Conservation (phyloP, 2,113 vertebrate species). For the Irena cyanogastra region DNA sequence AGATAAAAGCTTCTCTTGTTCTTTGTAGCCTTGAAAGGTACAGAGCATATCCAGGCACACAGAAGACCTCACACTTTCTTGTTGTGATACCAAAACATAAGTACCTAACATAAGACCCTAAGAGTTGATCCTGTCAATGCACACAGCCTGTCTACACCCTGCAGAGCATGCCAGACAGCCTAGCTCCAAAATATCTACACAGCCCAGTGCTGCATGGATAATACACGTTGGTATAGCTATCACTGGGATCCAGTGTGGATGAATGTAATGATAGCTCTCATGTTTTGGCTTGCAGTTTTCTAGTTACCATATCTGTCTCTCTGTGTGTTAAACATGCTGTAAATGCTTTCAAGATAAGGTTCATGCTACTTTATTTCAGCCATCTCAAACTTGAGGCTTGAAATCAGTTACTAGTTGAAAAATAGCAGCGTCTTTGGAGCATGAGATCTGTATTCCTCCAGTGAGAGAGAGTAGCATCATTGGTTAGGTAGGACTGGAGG, state of each 20-base stretch:
- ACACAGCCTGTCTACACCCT: background rate
- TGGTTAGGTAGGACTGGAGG: background rate
- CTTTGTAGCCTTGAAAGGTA: background rate
- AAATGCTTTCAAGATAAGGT: background rate
- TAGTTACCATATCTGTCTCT: background rate
- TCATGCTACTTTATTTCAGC: background rate
- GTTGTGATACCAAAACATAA: background rate
- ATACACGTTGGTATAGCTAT: accelerated
- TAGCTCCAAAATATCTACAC: background rate
- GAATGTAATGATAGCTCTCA: background rate
- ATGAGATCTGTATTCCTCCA: background rate
- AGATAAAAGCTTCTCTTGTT: background rate
- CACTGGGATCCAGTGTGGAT: background rate
- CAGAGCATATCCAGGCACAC: background rate
- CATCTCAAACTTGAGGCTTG: background rate
- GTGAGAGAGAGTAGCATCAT: background rate
- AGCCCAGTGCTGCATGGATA: background rate
- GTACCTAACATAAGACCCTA: background rate
- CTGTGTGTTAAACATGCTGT: background rate
- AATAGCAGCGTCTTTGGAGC: background rate
- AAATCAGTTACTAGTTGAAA: background rate
- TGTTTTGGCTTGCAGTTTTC: background rate
- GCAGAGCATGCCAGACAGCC: background rate
- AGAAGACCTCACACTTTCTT: background rate
- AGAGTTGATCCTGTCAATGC: background rate